phyloP scores from a whole-genome alignment of 92 coral and sea anemone genomes.

The Chrysogorgia sp. region DNA sequence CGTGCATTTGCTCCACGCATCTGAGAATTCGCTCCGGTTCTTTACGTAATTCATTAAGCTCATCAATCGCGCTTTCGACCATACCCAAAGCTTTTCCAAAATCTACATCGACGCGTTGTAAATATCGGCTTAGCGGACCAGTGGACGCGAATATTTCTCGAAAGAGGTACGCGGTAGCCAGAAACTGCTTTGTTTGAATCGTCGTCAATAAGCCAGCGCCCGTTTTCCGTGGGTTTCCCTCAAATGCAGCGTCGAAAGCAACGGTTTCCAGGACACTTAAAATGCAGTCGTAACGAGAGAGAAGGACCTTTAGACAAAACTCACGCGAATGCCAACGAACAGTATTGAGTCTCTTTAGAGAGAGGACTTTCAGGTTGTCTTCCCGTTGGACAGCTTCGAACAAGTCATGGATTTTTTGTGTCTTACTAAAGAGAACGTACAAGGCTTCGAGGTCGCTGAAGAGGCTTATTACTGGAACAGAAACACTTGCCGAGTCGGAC shows the following conservation, averaged over 20 bases:
- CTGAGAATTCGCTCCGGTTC: constrained; percentile 17
- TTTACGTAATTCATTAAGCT: constrained; percentile 7
- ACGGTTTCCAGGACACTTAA: constrained; percentile 9
- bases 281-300: constrained; percentile 28
- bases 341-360: constrained; percentile 21
- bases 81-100: constrained; percentile 31
- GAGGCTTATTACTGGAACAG: constrained; percentile 5
- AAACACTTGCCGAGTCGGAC: background rate
- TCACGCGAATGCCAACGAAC: constrained; percentile 27
- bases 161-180: constrained; percentile 25
- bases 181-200: constrained; percentile 21
- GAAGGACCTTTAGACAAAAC: constrained; percentile 25
- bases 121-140: constrained; percentile 27
- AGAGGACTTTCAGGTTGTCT: constrained; percentile 21
- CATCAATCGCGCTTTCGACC: constrained; percentile 22
- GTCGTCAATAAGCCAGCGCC: background rate
- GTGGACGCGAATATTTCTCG: constrained; percentile 25
- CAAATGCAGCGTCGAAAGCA: background rate
- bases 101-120: constrained; percentile 30
- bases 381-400: constrained; percentile 16
- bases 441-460: constrained; percentile 31
- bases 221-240: constrained; percentile 10
- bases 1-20: background rate
- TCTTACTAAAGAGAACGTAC: constrained; percentile 31
- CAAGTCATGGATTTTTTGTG: constrained; percentile 35